Evolutionary conservation across 2,113 vertebrate genomes (phyloP).

Genomic region (Polypterus bichir): DNA sequence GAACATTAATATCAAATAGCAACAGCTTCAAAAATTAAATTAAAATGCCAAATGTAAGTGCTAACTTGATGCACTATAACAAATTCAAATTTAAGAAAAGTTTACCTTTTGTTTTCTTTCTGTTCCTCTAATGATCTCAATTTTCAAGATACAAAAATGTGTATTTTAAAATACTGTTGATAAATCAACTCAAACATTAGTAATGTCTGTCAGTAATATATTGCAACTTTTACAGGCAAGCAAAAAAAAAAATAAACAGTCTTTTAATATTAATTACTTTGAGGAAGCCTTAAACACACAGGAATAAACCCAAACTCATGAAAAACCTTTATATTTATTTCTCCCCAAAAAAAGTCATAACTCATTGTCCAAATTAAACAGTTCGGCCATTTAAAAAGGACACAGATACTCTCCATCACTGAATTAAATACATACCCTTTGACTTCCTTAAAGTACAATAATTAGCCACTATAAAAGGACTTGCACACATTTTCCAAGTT

Average conservation of each 20-base stretch:
- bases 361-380: no score
- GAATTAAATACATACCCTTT: background rate
- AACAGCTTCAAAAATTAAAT: constrained; percentile 75
- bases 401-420: no score
- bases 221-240: constrained; percentile 82
- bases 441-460: constrained; percentile 74
- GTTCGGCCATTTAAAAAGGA: no score
- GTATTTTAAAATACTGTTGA: constrained; percentile 81
- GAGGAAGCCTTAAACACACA: constrained; percentile 60
- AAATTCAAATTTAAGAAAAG: constrained; percentile 82
- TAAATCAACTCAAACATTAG: constrained; percentile 95
- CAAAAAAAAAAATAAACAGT: constrained; percentile 59
- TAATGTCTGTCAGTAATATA: constrained; percentile 86
- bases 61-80: constrained; percentile 73
- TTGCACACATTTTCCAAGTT: constrained; percentile 35
- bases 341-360: no score
- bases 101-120: constrained; percentile 88
- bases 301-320: no score
- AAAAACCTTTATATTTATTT: no score
- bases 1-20: constrained; percentile 98
- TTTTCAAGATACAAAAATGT: constrained; percentile 84
- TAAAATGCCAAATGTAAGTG: constrained; percentile 79
- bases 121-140: constrained; percentile 84
- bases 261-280: constrained; percentile 77
- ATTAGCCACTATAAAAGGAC: constrained; percentile 47